Percentiles rank a stretch among this genome's conserved stretches.
These are phyloP conservation scores for Neocrepidodera transversa DNA, from an alignment of 2,888 invertebrate species.

Conservation along the genomic window DNA sequence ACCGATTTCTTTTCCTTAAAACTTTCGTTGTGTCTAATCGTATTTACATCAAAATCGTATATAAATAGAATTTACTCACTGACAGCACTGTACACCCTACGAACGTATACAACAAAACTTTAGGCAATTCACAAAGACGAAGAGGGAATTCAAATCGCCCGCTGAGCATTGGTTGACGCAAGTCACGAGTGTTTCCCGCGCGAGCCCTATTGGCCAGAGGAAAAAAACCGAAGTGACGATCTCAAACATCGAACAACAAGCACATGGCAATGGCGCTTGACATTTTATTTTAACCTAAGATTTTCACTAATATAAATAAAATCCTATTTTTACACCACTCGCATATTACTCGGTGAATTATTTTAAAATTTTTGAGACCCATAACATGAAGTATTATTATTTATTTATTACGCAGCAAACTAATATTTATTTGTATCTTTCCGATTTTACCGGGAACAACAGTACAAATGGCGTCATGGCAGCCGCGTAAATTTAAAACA, in stretches of 20 bases:
- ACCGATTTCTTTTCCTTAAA: conserved; percentile 73
- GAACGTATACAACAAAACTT: conserved; percentile 62
- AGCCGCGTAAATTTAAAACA: conserved; percentile 50
- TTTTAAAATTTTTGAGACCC: conserved; percentile 41
- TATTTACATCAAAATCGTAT: conserved; percentile 76
- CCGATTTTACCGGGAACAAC: conserved; percentile 51
- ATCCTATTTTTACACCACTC: conserved; percentile 9
- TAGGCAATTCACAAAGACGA: conserved; percentile 56
- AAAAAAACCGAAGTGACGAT: conserved; percentile 39
- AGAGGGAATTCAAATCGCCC: conserved; percentile 61
- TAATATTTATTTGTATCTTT: conserved; percentile 29
- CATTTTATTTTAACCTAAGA: conserved; percentile 52
- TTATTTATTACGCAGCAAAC: conserved; percentile 22
- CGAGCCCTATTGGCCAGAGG: conserved; percentile 51
- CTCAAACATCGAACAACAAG: conserved; percentile 43
- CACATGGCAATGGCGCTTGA: conserved; percentile 53
- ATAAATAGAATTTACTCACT: conserved; percentile 59
- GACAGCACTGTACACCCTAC: conserved; percentile 61
- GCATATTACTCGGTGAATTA: conserved; percentile 44
- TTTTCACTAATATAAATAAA: conserved; percentile 30
- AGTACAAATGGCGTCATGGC: conserved; percentile 53
- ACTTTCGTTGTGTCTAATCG: conserved; percentile 71
- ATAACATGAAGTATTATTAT: conserved; percentile 28
- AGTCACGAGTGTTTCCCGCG: conserved; percentile 60
- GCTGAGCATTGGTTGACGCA: conserved; percentile 53